Evolutionary conservation across 2,888 invertebrate species (phyloP), one percentile per base, ranked within the genome.

Genomic region (Siphonodentalium dalli): DNA sequence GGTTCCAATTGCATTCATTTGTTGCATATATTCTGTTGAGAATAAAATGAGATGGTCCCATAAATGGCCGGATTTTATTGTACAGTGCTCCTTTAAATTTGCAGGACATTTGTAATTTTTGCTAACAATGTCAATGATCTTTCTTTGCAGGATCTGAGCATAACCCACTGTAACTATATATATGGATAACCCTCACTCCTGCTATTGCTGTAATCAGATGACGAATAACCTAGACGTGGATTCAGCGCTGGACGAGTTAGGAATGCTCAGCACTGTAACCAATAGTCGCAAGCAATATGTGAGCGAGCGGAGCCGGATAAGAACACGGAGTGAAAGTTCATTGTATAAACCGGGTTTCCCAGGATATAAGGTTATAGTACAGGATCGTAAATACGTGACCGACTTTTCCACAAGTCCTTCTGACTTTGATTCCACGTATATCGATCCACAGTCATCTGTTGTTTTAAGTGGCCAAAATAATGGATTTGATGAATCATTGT

Each of bases 191-290:
- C n/a, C n/a, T 26, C 34, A 45, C 8, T 23, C 47, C 0, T 69
- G 68, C 49, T 69, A 66, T 48, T 69, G 66, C 46, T 69, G 69
- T 48, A 33, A 48, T 9, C 38, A 52, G 31, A 43, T 57, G 13
- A 33, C 57, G 13, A 40, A 51, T 11, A 55, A 47, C 35, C 74
- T 75, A 73, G 74, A 76, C 43, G 50, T 78, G 11, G 78, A 77
- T 46, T 52, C 69, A 11, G 77, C 78, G 5, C 66, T 78, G 0
- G 64, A 75, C 60, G 78, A 78, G 54, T 67, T 78, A 20, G 78
- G 76, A 33, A 77, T 78, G 76, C 68, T 78, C 31, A 77, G 78
- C 56, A 62, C 71, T 3, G 69, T 73, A 1, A 74, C 75, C 18
- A 71, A 75, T 28, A 74, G 76, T 48, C 64, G 77, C 5, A 66